phyloP scores from a whole-genome alignment of 2,797 vertebrate species.

The Mycteria americana region DNA sequence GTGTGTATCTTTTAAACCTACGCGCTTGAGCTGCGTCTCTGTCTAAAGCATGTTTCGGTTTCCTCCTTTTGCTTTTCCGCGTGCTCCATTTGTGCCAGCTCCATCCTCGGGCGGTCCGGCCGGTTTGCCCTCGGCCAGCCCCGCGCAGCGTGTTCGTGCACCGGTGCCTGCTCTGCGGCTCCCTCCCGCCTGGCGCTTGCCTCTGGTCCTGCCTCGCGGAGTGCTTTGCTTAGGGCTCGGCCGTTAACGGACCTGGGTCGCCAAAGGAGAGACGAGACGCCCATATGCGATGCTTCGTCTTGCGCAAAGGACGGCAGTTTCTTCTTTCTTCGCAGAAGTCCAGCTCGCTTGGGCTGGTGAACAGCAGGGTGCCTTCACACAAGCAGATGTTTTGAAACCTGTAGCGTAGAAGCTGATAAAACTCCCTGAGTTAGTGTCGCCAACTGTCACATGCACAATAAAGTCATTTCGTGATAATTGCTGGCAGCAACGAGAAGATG shows the following conservation, averaged over 20 bases:
- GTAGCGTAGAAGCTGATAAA: not conserved
- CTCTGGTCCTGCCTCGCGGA: not conserved
- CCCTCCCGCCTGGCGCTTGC: not conserved
- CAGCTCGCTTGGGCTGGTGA: not conserved
- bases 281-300: accelerated
- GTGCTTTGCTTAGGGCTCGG: not conserved
- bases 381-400: not conserved
- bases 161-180: not conserved
- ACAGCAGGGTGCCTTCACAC: not conserved
- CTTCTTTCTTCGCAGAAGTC: not conserved
- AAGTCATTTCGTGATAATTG: not conserved
- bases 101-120: not conserved
- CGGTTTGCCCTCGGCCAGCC: not conserved
- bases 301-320: accelerated
- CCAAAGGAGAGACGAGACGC: not conserved
- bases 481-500: not conserved
- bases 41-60: accelerated
- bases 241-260: accelerated
- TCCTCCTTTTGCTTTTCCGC: not conserved
- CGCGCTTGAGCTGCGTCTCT: not conserved
- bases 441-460: not conserved
- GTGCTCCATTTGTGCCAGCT: not conserved
- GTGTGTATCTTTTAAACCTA: not conserved
- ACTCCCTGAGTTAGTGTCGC: not conserved
- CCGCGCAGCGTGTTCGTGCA: accelerated